These are phyloP conservation scores for Aleiodes leptofemur DNA, from an alignment of 2,888 invertebrate species.

Conservation along the genomic window DNA sequence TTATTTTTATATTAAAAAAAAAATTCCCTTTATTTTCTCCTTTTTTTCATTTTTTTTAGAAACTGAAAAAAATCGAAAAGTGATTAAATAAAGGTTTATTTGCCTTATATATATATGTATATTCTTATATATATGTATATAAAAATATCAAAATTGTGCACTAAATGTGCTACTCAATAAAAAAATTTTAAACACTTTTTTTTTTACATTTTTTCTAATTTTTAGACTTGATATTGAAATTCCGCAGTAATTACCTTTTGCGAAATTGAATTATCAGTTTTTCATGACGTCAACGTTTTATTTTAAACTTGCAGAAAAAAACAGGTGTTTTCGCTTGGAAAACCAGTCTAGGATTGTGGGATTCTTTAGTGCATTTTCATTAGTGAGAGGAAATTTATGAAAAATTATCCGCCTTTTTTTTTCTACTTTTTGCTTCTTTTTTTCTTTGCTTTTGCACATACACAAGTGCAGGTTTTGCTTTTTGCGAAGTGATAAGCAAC, in stretches of 20 bases:
- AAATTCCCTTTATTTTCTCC: too few species aligned
- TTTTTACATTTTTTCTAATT: background rate
- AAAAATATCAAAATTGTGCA: too few species aligned
- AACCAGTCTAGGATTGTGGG: constrained; percentile 14
- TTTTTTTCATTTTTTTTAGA: too few species aligned
- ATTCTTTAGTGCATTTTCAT: constrained; percentile 10
- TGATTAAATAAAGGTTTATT: too few species aligned
- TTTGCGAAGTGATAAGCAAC: background rate
- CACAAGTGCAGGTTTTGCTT: background rate
- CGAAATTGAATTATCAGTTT: background rate
- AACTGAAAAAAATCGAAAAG: too few species aligned
- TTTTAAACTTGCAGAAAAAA: background rate
- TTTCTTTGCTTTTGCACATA: background rate
- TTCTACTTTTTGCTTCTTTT: background rate
- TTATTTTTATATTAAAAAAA: too few species aligned
- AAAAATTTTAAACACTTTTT: background rate
- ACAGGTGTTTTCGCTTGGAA: background rate
- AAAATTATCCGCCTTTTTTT: background rate
- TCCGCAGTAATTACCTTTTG: background rate
- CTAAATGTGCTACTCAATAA: too few species aligned
- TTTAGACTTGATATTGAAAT: background rate
- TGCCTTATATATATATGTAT: too few species aligned
- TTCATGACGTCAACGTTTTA: background rate
- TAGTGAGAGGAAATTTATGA: constrained; percentile 6
- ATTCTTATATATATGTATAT: too few species aligned